phyloP scores from a whole-genome alignment of 1,140 invertebrate genomes.

The Caenorhabditis tropicalis region DNA sequence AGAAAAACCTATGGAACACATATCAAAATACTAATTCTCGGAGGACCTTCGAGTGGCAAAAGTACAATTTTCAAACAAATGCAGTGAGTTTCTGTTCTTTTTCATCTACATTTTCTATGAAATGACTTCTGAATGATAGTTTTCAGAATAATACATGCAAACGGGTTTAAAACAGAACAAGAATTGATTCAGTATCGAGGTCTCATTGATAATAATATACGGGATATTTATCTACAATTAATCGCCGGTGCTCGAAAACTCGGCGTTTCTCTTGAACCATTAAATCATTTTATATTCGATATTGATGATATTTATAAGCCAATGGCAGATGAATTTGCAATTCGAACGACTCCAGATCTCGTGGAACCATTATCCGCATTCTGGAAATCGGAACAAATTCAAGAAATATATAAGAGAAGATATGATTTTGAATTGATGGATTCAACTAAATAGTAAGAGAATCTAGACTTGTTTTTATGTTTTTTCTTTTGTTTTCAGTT shows the following conservation, averaged over 20 bases:
- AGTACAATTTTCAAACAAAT: conserved; percentile 30
- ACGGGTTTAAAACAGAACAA: conserved; percentile 10
- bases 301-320: background rate
- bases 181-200: conserved; percentile 5
- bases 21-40: conserved; percentile 31
- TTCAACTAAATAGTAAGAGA: background rate
- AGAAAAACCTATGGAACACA: conserved; percentile 15
- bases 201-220: conserved; percentile 13
- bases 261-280: background rate
- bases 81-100: conserved; percentile 3
- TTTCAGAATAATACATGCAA: conserved; percentile 5
- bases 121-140: too few relatives aligned
- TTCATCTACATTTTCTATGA: too few relatives aligned
- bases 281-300: background rate
- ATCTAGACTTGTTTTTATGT: background rate
- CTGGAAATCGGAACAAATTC: background rate
- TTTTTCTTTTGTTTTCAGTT: background rate
- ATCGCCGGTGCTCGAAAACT: background rate
- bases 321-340: background rate
- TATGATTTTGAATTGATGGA: conserved; percentile 8
- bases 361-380: background rate
- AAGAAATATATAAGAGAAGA: conserved; percentile 14
- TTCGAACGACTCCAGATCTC: background rate
- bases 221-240: background rate
- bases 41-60: conserved; percentile 9